Percentiles rank a stretch among this genome's conserved stretches.
Evolutionary conservation across 2,113 vertebrate species (phyloP).

Genomic region (Semnornis frantzii): DNA sequence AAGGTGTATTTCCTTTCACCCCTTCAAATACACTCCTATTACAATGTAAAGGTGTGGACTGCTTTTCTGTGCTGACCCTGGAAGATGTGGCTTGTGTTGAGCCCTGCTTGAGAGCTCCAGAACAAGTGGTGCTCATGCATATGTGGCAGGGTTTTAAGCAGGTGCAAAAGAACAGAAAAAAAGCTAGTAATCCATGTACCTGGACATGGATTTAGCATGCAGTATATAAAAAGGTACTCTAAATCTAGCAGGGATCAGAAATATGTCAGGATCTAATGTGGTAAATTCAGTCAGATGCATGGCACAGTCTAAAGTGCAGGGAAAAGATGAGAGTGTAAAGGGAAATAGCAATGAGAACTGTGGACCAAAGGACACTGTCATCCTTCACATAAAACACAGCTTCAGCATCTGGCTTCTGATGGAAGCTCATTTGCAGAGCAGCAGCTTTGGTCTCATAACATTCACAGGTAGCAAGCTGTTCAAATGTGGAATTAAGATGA

Average conservation of each 20-base stretch:
- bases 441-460: background rate
- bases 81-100: background rate
- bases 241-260: background rate
- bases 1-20: background rate
- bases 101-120: background rate
- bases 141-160: background rate
- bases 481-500: background rate
- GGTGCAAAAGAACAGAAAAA: background rate
- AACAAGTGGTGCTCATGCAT: background rate
- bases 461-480: background rate
- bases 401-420: background rate
- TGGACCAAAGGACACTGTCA: background rate
- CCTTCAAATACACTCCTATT: background rate
- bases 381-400: background rate
- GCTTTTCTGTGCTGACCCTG: background rate
- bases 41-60: background rate
- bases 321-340: background rate
- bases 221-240: background rate
- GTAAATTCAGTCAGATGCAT: background rate
- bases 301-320: background rate
- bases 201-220: background rate
- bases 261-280: background rate
- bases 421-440: background rate
- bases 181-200: background rate
- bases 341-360: background rate